A percentile compares a stretch with the other conserved stretches of the same genome.
These are phyloP conservation scores for Adoxophyes honmai DNA, from an alignment of 1,140 invertebrate species.

Conservation along the genomic window DNA sequence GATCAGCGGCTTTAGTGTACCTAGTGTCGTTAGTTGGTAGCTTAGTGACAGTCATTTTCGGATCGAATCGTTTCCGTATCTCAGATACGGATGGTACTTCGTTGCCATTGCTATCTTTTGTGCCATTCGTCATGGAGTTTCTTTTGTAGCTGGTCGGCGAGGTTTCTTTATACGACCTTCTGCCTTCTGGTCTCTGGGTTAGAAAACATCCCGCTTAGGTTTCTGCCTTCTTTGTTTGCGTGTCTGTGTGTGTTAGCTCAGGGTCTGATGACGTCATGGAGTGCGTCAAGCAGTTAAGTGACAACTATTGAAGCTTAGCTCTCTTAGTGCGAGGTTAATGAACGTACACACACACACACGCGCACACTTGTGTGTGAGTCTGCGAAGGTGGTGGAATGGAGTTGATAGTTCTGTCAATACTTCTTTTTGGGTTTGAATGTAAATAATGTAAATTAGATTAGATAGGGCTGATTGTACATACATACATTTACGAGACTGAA, in stretches of 20 bases:
- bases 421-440: no score
- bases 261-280: constrained; percentile 26
- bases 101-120: constrained; percentile 77
- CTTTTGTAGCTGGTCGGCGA: constrained; percentile 59
- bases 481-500: no score
- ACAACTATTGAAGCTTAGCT: constrained; percentile 19
- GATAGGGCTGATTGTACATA: no score
- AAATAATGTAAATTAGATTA: no score
- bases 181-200: constrained; percentile 65
- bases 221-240: constrained; percentile 24
- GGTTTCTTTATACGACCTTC: constrained; percentile 56
- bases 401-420: no score
- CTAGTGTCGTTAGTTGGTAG: constrained; percentile 59
- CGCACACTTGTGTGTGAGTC: constrained; percentile 32
- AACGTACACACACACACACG: constrained; percentile 41
- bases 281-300: constrained; percentile 8
- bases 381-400: constrained; percentile 32
- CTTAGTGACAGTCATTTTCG: constrained; percentile 73
- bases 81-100: constrained; percentile 77
- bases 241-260: constrained; percentile 49
- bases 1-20: constrained; percentile 55
- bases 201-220: constrained; percentile 47
- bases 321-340: constrained; percentile 40
- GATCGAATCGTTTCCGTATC: constrained; percentile 76
- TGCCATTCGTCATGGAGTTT: constrained; percentile 56